phyloP scores from a whole-genome alignment of 1,140 invertebrate genomes.

The Halictus rubicundus region DNA sequence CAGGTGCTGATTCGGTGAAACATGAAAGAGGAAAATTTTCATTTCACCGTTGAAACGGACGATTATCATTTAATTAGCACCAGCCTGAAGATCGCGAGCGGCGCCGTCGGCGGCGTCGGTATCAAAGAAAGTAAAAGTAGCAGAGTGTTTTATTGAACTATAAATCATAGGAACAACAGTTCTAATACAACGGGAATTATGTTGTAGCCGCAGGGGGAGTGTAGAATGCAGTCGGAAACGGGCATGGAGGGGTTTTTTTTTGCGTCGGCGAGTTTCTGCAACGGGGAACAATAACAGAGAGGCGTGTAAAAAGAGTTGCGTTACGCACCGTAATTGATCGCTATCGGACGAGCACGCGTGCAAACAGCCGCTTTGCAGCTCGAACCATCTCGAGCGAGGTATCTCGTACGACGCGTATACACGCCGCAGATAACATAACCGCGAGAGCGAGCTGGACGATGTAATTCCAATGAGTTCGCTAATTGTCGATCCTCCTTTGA shows the following conservation, averaged over 20 bases:
- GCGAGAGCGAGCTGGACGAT: neutral
- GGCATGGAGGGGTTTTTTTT: neutral
- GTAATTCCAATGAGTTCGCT: conserved; percentile 23
- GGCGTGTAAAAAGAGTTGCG: conserved; percentile 41
- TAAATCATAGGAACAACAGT: neutral
- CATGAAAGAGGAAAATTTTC: no score
- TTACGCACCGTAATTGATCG: conserved; percentile 48
- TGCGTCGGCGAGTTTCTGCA: neutral
- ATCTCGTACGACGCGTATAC: conserved; percentile 1
- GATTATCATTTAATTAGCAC: neutral
- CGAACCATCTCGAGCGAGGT: conserved; percentile 21
- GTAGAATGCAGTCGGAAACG: conserved; percentile 13
- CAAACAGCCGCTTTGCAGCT: conserved; percentile 44
- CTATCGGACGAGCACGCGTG: conserved; percentile 46
- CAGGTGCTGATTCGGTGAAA: no score
- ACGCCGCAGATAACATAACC: neutral
- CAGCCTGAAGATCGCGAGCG: neutral
- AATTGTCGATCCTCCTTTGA: conserved; percentile 7
- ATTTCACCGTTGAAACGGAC: no score
- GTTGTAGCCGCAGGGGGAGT: neutral
- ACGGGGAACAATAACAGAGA: conserved; percentile 33
- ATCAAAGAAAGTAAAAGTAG: neutral
- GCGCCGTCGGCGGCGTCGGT: no score
- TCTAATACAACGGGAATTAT: conserved; percentile 19
- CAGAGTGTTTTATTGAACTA: neutral